Evolutionary conservation across 30 jellyfish, hydroid and myxozoan genomes (phyloP).

Genomic region (Aurelia aurita): DNA sequence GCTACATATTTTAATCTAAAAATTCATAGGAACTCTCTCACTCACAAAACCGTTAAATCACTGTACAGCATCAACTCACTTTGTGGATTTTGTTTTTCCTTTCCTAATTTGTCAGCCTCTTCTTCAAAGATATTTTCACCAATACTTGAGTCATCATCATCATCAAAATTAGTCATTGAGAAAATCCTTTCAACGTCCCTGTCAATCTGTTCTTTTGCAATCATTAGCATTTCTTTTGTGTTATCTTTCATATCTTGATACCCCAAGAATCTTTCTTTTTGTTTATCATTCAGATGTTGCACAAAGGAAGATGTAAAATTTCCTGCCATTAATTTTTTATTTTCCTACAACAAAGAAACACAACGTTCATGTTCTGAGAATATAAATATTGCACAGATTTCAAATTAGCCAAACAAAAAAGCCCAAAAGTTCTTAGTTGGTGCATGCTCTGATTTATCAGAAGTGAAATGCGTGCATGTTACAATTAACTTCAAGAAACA

Average conservation of each 20-base stretch:
- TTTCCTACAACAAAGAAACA: not conserved
- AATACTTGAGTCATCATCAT: not conserved
- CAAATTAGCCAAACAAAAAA: no score
- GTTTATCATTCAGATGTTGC: conserved; percentile 16
- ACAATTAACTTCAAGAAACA: not conserved
- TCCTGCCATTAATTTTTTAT: not conserved
- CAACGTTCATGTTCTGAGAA: no score
- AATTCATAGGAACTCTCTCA: no score
- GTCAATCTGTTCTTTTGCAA: conserved; percentile 32
- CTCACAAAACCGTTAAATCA: no score
- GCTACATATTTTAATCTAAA: no score
- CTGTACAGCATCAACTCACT: no score
- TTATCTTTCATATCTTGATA: not conserved
- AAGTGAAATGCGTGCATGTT: no score
- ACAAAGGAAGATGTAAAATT: conserved; percentile 10
- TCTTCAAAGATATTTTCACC: no score
- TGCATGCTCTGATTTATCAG: no score
- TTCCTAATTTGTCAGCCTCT: not conserved
- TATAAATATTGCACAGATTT: no score
- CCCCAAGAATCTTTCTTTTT: conserved; percentile 33
- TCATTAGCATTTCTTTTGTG: conserved; percentile 4
- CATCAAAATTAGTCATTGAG: conserved; percentile 21
- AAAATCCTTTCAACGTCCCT: conserved; percentile 30
- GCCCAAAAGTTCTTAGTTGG: no score
- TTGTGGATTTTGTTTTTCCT: not conserved